A percentile compares a stretch with the other conserved stretches of the same genome.
Evolutionary conservation across 35 echinoderm and acorn worm species (phyloP).

Genomic region (Strongylocentrotus purpuratus): DNA sequence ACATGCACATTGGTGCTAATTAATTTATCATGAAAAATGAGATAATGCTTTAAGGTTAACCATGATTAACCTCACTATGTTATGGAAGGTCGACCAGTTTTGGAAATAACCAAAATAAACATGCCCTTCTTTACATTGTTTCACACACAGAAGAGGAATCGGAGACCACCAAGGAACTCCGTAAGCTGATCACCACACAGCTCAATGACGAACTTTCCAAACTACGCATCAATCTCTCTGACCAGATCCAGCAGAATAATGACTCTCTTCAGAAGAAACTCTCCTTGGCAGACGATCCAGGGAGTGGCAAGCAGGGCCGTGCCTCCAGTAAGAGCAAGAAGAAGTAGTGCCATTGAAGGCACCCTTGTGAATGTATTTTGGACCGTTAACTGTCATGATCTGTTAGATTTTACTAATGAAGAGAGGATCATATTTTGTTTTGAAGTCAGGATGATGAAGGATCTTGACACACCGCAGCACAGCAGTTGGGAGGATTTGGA

Average conservation of each 20-base stretch:
- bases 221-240: conserved; percentile 66
- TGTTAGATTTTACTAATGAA: not conserved
- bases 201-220: conserved; percentile 81
- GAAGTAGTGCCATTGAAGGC: conserved; percentile 45
- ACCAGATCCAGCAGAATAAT: conserved; percentile 88
- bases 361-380: not conserved
- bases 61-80: no score
- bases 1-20: no score
- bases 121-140: not conserved
- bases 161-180: conserved; percentile 70
- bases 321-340: conserved; percentile 70
- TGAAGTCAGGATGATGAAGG: not conserved
- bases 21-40: no score
- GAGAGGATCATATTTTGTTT: not conserved
- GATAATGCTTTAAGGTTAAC: no score
- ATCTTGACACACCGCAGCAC: not conserved
- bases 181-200: conserved; percentile 89
- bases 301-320: conserved; percentile 35
- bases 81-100: no score
- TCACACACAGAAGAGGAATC: conserved; percentile 65
- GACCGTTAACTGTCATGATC: not conserved
- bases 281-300: conserved; percentile 49
- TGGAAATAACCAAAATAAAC: not conserved
- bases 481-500: not conserved
- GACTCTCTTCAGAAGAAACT: conserved; percentile 90